Conservation (phyloP, 2,888 invertebrate genomes). For the Rhaphigaster nebulosa region DNA sequence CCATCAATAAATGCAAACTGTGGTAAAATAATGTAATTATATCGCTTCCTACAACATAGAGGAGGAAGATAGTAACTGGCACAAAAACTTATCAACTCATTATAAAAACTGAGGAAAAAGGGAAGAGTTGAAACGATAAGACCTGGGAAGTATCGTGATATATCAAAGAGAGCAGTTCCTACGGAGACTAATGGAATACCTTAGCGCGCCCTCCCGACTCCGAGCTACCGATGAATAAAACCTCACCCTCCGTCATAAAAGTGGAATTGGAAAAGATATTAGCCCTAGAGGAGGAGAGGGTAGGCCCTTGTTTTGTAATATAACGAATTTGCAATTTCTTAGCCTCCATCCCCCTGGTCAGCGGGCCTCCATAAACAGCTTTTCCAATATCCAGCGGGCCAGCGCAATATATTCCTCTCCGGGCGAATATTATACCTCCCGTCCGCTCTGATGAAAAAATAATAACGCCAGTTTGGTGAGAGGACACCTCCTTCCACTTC, state of each 20-base stretch:
- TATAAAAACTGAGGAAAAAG: not conserved
- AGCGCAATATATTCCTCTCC: slow-evolving; percentile 53
- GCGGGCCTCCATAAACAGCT: slow-evolving; percentile 58
- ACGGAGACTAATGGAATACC: slow-evolving; percentile 55
- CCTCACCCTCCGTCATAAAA: slow-evolving; percentile 60
- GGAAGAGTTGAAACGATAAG: not conserved
- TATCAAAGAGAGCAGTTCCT: slow-evolving; percentile 7
- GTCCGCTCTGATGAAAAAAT: slow-evolving; percentile 63
- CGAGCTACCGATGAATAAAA: slow-evolving; percentile 54
- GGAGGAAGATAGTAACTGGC: not conserved
- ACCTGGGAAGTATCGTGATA: slow-evolving; percentile 32
- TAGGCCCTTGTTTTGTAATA: slow-evolving; percentile 59
- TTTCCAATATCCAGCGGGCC: slow-evolving; percentile 55
- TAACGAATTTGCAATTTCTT: slow-evolving; percentile 60
- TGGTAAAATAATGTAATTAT: too few relatives aligned
- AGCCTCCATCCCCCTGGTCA: slow-evolving; percentile 30
- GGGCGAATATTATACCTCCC: slow-evolving; percentile 42
- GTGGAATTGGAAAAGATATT: slow-evolving; percentile 59
- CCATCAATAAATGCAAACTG: too few relatives aligned
- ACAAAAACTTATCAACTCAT: not conserved
- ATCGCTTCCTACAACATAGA: not conserved
- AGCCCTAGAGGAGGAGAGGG: slow-evolving; percentile 43
- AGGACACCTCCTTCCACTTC: slow-evolving; percentile 59
- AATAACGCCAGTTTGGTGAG: slow-evolving; percentile 64
- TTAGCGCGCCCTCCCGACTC: slow-evolving; percentile 5